Base-by-base conservation (phyloP, 1,140 invertebrate genomes). In the Leptopilina boulardi region DNA sequence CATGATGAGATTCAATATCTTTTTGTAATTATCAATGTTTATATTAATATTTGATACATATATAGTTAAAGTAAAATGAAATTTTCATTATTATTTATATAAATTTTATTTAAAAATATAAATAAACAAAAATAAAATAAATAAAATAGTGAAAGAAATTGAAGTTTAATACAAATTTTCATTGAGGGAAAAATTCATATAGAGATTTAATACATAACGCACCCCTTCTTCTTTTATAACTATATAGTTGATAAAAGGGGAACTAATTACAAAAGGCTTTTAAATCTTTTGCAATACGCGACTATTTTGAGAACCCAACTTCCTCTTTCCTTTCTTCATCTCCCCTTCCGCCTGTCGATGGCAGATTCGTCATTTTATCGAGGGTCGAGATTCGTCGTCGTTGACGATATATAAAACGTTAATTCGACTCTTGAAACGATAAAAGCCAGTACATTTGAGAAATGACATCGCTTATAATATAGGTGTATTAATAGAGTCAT, bases 241-340 rank as follows among this genome's bases (percentile, higher is more conserved):
- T n/a, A n/a, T n/a, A n/a, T n/a, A n/a, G 10, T 30, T 15, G 23
- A 1, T 0, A n/a, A 30, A 4, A 4, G 11, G 23, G 26, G 15
- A 11, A 4, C 23, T n/a, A 34, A 66, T 66, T 30, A 30, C 23
- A 34, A 59, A 56, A 59, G 56, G 23, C 59, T 66, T 66, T 66
- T 66, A 66, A 30, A 66, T 66, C 26, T 23, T 66, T 66, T 13
- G 9, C 23, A 66, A 30, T 66, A 30, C 15, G 26, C 59, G 59
- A 66, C 23, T 66, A 66, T 66, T 66, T 66, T 66, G 59, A n/a
- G 23, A 66, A n/a, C n/a, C 34, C 18, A 8, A n/a, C 70, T 71
- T 56, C 70, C 74, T n/a, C 44, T 70, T 54, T 26, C n/a, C 76
- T 73, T 74, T 74, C 70, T 71, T 70, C 51, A 30, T 34, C 71